These are phyloP conservation scores for Steinernema scapterisci DNA, from an alignment of 2,888 invertebrate species.

Conservation along the genomic window DNA sequence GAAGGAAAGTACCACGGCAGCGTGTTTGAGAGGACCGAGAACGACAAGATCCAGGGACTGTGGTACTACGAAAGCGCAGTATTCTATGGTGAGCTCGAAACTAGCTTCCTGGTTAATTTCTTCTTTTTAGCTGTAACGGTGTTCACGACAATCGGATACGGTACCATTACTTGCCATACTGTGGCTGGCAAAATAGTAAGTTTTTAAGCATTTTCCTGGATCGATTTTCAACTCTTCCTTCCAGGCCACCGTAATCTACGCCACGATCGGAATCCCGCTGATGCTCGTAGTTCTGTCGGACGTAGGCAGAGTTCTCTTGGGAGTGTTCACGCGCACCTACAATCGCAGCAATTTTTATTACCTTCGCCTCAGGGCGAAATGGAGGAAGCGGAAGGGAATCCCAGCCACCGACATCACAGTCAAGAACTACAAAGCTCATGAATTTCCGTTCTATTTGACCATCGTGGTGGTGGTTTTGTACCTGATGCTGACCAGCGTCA, in stretches of 20 bases:
- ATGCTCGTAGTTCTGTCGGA: slow-evolving; percentile 49
- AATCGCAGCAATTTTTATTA: slow-evolving; percentile 38
- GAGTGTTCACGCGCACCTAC: slow-evolving; percentile 42
- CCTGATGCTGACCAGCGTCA: slow-evolving; percentile 40
- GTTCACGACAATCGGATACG: slow-evolving; percentile 52
- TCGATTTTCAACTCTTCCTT: neutral
- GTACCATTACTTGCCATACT: slow-evolving; percentile 48
- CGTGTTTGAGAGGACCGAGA: slow-evolving; percentile 50
- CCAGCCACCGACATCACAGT: neutral
- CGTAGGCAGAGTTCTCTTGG: slow-evolving; percentile 42
- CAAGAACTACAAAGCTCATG: slow-evolving; percentile 31
- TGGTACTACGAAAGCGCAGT: slow-evolving; percentile 48
- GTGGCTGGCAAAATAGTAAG: slow-evolving; percentile 40
- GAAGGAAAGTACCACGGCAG: slow-evolving; percentile 47
- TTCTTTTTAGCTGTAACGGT: slow-evolving; percentile 44
- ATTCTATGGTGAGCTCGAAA: slow-evolving; percentile 40
- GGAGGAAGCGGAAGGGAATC: slow-evolving; percentile 7
- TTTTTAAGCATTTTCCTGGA: no score
- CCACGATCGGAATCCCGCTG: slow-evolving; percentile 45
- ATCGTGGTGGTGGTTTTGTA: slow-evolving; percentile 42
- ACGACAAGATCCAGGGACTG: slow-evolving; percentile 35
- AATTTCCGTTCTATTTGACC: slow-evolving; percentile 44
- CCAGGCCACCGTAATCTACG: slow-evolving; percentile 40
- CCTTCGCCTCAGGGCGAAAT: neutral
- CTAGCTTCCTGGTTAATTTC: neutral